Percentiles rank a stretch among this genome's conserved stretches.
These are phyloP conservation scores for Tenrec ecaudatus DNA, from an alignment of 2,113 vertebrate genomes.

Conservation along the genomic window DNA sequence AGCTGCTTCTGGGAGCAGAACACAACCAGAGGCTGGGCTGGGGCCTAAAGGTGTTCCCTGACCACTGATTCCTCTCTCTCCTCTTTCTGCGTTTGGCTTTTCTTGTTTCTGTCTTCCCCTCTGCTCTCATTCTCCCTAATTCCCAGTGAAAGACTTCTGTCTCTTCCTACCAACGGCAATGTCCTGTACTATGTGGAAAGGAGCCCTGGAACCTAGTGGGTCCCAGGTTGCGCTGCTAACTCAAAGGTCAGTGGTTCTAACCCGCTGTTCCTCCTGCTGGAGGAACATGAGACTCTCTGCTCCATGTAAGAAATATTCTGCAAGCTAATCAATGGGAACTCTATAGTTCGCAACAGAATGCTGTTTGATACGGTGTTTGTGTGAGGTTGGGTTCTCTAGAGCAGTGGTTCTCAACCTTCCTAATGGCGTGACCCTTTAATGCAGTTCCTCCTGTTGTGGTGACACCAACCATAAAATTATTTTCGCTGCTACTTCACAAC, in stretches of 20 bases:
- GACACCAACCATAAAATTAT: no score
- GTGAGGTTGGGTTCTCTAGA: no score
- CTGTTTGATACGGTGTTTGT: neutral
- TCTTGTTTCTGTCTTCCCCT: no score
- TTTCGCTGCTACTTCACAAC: no score
- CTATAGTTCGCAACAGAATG: neutral
- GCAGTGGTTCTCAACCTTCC: no score
- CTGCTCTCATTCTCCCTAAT: neutral
- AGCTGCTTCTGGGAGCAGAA: neutral
- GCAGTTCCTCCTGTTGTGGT: no score
- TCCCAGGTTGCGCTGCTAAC: neutral
- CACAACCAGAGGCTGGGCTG: no score
- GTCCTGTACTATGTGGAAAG: neutral
- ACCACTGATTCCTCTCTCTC: neutral
- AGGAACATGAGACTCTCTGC: neutral
- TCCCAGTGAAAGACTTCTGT: neutral
- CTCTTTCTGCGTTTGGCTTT: no score
- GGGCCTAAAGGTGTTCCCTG: rapidly evolving
- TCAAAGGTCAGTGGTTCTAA: neutral
- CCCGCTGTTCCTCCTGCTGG: neutral
- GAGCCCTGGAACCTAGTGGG: neutral
- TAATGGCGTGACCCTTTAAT: no score
- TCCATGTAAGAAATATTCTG: no score
- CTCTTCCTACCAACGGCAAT: no score
- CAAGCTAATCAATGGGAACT: neutral